Percentiles rank a stretch among this genome's conserved stretches.
Evolutionary conservation across 2,888 invertebrate genomes (phyloP).

Genomic region (Cephus spinipes): DNA sequence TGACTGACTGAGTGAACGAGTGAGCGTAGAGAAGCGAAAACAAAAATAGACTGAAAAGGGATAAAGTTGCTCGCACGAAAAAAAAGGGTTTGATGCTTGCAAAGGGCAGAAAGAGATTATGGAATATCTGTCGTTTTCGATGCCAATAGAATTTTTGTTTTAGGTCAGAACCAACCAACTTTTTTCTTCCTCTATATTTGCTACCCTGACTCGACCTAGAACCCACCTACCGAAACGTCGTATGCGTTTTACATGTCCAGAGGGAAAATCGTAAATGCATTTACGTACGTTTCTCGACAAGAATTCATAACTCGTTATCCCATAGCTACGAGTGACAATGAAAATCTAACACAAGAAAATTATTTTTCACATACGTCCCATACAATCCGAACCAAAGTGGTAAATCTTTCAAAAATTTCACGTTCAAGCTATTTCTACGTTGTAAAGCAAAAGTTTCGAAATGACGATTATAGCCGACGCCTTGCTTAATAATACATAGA

Average conservation of each 20-base stretch:
- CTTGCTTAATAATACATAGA: no score
- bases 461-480: not conserved
- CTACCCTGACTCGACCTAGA: not conserved
- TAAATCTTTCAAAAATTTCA: not conserved
- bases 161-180: slow-evolving; percentile 30
- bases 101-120: slow-evolving; percentile 32
- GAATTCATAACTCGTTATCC: not conserved
- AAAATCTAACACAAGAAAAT: not conserved
- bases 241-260: not conserved
- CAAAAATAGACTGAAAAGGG: not conserved
- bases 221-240: not conserved
- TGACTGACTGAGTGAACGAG: not conserved
- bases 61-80: not conserved
- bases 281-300: not conserved
- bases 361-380: not conserved
- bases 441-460: not conserved
- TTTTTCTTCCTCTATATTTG: not conserved
- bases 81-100: not conserved
- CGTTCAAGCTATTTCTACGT: not conserved
- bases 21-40: not conserved
- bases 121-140: slow-evolving; percentile 53
- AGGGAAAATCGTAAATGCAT: not conserved
- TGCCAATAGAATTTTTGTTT: slow-evolving; percentile 51
- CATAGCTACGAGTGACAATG: not conserved
- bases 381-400: not conserved